Conservation (phyloP, 2,888 invertebrate species). For the Cosmopolites sordidus region DNA sequence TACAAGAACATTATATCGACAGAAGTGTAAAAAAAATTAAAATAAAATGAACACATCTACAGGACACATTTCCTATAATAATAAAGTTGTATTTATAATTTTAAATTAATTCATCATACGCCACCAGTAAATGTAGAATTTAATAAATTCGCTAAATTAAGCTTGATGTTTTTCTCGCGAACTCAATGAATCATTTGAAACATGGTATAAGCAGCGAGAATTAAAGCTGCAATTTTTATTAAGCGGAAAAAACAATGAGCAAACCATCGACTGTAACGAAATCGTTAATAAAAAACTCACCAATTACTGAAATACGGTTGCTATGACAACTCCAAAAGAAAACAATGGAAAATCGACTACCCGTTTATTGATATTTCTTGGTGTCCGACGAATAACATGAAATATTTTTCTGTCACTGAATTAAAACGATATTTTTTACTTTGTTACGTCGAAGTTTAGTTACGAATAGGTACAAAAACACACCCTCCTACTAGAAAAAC, state of each 20-base stretch:
- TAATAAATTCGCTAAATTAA: neutral
- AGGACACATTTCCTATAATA: no score
- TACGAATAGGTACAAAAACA: constrained; percentile 1
- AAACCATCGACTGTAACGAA: neutral
- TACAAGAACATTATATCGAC: neutral
- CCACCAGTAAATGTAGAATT: neutral
- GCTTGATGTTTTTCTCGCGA: neutral
- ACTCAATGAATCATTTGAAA: neutral
- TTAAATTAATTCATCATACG: no score
- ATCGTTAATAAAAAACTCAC: constrained; percentile 14
- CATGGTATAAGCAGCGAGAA: neutral
- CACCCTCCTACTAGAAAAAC: constrained; percentile 3
- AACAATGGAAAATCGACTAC: constrained; percentile 18
- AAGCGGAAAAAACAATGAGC: constrained; percentile 1
- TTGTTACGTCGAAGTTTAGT: constrained; percentile 8
- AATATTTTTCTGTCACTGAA: constrained; percentile 1
- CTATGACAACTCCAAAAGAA: constrained; percentile 23
- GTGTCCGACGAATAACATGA: constrained; percentile 5
- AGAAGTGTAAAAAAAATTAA: no score
- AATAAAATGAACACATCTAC: no score
- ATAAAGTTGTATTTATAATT: no score
- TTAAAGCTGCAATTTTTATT: neutral
- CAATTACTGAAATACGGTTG: constrained; percentile 17
- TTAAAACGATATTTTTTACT: neutral
- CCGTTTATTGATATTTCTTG: constrained; percentile 15